A percentile compares a stretch with the other conserved stretches of the same genome.
These are phyloP conservation scores for Sus cebifrons DNA, from an alignment of 2,797 vertebrate genomes.

Conservation along the genomic window DNA sequence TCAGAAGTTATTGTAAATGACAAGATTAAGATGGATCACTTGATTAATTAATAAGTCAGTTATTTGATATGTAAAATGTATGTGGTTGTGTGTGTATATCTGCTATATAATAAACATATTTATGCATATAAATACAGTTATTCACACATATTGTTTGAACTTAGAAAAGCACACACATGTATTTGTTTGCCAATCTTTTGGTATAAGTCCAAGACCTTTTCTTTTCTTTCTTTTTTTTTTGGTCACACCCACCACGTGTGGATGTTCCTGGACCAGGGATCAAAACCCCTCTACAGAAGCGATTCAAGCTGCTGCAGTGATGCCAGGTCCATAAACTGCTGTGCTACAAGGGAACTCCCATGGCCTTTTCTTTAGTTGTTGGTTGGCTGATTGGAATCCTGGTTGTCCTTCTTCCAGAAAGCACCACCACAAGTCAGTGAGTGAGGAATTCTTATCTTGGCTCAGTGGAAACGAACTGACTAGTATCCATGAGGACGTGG, in stretches of 20 bases:
- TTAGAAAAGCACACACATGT: not conserved
- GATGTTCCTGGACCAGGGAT: too few species aligned
- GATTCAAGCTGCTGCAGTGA: too few species aligned
- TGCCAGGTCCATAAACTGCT: too few species aligned
- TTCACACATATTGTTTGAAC: not conserved
- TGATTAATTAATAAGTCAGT: slow-evolving; percentile 17
- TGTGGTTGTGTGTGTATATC: not conserved
- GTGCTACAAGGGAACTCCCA: too few species aligned
- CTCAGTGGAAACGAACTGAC: too few species aligned
- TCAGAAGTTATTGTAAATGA: slow-evolving; percentile 36
- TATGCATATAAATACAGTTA: not conserved
- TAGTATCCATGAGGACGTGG: too few species aligned
- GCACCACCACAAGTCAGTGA: not conserved
- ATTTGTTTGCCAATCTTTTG: slow-evolving; percentile 47
- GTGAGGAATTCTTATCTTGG: too few species aligned
- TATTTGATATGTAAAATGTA: not conserved
- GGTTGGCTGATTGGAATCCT: not conserved
- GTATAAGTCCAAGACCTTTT: not conserved
- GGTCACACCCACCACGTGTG: too few species aligned
- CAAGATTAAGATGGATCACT: not conserved
- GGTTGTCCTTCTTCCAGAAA: slow-evolving; percentile 23
- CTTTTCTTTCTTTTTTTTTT: not conserved
- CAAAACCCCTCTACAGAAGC: too few species aligned
- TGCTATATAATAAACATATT: not conserved
- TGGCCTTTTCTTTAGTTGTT: not conserved